phyloP scores from a whole-genome alignment of 2,113 vertebrate species.

The Phalacrocorax carbo region DNA sequence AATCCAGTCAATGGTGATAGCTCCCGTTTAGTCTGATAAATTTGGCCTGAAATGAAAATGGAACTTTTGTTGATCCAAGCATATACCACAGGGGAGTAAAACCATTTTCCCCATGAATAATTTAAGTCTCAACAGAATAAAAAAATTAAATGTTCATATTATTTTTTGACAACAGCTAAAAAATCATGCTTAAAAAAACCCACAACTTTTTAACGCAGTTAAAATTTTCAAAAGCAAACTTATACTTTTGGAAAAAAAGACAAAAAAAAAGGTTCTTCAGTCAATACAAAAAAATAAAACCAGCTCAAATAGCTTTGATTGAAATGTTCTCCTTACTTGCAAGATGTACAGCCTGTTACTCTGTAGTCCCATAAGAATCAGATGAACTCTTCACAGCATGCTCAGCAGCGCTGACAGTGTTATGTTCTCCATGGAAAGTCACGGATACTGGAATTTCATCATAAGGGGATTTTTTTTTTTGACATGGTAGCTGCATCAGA shows the following conservation, averaged over 20 bases:
- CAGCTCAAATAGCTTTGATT: neutral
- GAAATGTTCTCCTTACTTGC: neutral
- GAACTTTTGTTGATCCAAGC: neutral
- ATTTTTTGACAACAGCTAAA: neutral
- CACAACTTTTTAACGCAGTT: neutral
- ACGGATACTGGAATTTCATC: neutral
- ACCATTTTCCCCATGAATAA: neutral
- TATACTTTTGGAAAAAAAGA: rapidly evolving
- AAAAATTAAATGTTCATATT: neutral
- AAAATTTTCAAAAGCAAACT: neutral
- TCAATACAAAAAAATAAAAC: neutral
- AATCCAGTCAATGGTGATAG: neutral
- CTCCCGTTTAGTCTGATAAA: neutral
- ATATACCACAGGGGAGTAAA: neutral
- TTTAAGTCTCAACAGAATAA: neutral
- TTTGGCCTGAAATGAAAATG: neutral
- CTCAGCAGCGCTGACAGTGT: neutral
- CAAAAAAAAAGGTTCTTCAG: neutral
- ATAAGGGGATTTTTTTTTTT: neutral
- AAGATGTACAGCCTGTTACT: neutral
- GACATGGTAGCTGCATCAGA: neutral
- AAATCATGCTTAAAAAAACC: rapidly evolving
- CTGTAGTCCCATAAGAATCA: neutral
- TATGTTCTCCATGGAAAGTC: neutral
- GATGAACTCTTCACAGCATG: neutral